phyloP scores from a whole-genome alignment of 2,113 vertebrate genomes.

The Pygoscelis adeliae region DNA sequence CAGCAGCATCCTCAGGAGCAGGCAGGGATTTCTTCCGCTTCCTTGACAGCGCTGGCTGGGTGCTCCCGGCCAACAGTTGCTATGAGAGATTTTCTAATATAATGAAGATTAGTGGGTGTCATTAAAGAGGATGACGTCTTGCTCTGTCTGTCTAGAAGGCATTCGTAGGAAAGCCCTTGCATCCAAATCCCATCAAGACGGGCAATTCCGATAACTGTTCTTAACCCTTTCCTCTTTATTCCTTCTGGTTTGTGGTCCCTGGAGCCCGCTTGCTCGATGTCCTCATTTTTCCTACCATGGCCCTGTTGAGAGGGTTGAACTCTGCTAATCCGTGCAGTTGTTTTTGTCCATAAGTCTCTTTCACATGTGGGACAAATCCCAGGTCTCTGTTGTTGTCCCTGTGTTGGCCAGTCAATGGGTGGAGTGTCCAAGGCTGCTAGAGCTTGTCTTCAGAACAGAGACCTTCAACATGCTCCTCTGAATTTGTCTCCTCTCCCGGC shows the following conservation, averaged over 20 bases:
- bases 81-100: background rate
- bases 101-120: background rate
- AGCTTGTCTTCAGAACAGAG: background rate
- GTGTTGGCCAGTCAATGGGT: rapidly evolving
- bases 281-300: background rate
- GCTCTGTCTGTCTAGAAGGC: background rate
- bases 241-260: background rate
- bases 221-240: background rate
- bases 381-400: background rate
- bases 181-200: background rate
- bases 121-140: background rate
- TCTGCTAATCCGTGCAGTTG: background rate
- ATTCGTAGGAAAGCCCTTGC: background rate
- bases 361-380: background rate
- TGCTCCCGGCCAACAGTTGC: background rate
- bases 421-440: background rate
- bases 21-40: background rate
- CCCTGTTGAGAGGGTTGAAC: background rate
- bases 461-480: background rate
- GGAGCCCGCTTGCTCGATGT: background rate
- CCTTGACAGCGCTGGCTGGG: background rate
- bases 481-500: background rate
- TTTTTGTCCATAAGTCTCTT: background rate
- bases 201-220: background rate
- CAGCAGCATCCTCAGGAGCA: background rate